phyloP scores from a whole-genome alignment of 23 tunicate species.

The Trididemnum nubilum region DNA sequence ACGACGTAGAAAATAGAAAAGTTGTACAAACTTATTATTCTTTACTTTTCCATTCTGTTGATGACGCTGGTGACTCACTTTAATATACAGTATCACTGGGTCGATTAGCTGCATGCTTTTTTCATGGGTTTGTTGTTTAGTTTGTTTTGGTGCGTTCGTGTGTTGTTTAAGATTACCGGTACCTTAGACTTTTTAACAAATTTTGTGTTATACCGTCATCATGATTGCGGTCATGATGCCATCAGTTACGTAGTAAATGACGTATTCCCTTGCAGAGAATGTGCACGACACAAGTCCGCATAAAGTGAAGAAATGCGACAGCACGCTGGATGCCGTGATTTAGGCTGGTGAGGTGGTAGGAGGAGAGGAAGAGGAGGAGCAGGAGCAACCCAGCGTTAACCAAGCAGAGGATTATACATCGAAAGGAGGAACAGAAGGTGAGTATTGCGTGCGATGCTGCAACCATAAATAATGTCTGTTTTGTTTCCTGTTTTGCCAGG shows the following conservation, averaged over 20 bases:
- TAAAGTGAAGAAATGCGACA: conserved; percentile 39
- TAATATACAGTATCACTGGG: no score
- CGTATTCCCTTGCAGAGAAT: neutral
- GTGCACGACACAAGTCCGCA: conserved; percentile 43
- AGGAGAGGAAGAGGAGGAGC: conserved; percentile 12
- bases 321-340: conserved; percentile 47
- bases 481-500: no score
- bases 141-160: no score
- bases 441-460: neutral
- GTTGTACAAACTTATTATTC: no score
- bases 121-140: no score
- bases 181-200: no score
- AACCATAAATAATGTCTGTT: neutral
- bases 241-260: neutral
- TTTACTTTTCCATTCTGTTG: no score
- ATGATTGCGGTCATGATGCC: no score
- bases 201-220: no score
- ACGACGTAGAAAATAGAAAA: neutral
- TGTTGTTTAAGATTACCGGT: no score
- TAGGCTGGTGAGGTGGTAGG: conserved; percentile 7
- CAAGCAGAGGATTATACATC: conserved; percentile 1
- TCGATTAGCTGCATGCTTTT: no score
- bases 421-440: conserved; percentile 17
- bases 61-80: no score
- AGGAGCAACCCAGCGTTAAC: neutral